These are phyloP conservation scores for Atrichornis clamosus DNA, from an alignment of 2,113 vertebrate genomes.

Conservation along the genomic window DNA sequence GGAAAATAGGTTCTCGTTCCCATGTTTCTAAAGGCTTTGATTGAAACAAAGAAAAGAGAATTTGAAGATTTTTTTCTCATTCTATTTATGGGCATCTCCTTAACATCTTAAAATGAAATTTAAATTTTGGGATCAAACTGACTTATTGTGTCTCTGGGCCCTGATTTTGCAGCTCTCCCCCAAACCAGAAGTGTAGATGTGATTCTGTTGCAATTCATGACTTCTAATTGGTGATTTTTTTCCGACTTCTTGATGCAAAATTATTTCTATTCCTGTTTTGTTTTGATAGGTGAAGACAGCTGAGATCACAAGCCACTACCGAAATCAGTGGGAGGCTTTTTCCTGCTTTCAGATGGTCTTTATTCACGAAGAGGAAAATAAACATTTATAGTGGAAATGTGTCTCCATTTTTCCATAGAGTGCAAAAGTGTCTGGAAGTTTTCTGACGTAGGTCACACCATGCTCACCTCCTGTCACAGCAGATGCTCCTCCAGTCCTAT, in stretches of 20 bases:
- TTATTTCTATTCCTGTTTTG: not conserved
- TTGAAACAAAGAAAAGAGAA: not conserved
- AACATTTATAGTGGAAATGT: conserved; percentile 8
- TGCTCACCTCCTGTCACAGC: conserved; percentile 38
- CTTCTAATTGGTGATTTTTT: not conserved
- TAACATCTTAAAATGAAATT: not conserved
- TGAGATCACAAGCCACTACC: not conserved
- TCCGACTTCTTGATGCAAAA: not conserved
- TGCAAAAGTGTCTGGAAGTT: not conserved
- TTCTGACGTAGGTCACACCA: not conserved
- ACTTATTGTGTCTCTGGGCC: not conserved
- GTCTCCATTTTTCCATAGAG: not conserved
- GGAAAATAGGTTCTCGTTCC: not conserved
- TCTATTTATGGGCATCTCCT: rapidly evolving
- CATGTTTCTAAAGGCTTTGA: not conserved
- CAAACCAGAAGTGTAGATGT: not conserved
- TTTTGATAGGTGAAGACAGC: conserved; percentile 17
- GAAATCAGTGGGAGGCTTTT: conserved; percentile 1
- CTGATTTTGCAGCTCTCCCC: not conserved
- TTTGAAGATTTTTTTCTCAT: not conserved
- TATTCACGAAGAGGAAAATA: conserved; percentile 21
- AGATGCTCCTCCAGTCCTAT: not conserved
- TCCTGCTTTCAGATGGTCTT: conserved; percentile 21
- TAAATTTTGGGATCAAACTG: not conserved
- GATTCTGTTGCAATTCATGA: not conserved